Percentiles rank a stretch among this genome's conserved stretches.
These are phyloP conservation scores for Pithys albifrons DNA, from an alignment of 2,113 vertebrate species.

Conservation along the genomic window DNA sequence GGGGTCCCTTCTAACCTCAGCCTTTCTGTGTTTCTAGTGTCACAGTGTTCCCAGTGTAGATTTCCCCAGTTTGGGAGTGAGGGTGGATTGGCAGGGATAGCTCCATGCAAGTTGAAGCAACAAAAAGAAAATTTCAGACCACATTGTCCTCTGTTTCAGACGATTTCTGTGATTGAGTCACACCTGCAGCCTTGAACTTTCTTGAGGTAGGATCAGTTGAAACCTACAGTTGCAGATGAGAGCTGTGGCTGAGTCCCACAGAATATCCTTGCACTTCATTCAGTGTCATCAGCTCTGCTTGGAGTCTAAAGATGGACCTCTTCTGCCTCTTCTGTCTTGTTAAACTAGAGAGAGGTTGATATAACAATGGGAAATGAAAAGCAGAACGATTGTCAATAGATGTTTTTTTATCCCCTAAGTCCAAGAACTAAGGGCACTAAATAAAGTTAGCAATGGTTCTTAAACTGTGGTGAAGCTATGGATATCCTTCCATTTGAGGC, in stretches of 20 bases:
- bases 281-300: neutral
- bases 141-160: neutral
- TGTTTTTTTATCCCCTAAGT: neutral
- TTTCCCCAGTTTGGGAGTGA: neutral
- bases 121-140: neutral
- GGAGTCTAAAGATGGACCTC: neutral
- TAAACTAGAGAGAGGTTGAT: neutral
- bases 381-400: accelerated
- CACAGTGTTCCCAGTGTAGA: neutral
- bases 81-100: neutral
- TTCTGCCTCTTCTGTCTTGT: neutral
- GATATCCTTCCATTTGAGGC: neutral
- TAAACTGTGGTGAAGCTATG: neutral
- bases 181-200: neutral
- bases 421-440: neutral
- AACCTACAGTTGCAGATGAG: neutral
- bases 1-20: neutral
- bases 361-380: neutral
- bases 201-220: neutral
- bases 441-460: neutral
- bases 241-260: neutral
- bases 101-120: neutral
- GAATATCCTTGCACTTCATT: neutral
- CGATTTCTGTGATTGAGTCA: neutral
- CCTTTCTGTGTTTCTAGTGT: neutral